These are phyloP conservation scores for Pempheris klunzingeri DNA, from an alignment of 2,797 vertebrate species.

Conservation along the genomic window DNA sequence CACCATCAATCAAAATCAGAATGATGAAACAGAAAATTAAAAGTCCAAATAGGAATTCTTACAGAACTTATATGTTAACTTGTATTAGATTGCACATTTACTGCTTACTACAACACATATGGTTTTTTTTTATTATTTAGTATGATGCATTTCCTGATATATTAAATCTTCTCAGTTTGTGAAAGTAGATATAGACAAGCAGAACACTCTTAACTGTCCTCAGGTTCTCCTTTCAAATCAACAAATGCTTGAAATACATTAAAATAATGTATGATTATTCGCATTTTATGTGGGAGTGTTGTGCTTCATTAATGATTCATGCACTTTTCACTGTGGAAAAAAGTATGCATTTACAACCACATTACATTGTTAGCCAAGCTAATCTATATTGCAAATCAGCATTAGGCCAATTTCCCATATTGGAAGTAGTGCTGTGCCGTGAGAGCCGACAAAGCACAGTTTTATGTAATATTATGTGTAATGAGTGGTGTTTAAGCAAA, in stretches of 20 bases:
- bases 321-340: constrained; percentile 34
- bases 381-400: constrained; percentile 42
- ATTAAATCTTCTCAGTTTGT: not conserved
- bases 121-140: not conserved
- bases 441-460: constrained; percentile 21
- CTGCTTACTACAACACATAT: no score
- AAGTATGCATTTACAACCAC: constrained; percentile 31
- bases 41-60: not conserved
- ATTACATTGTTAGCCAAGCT: constrained; percentile 36
- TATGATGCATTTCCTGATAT: not conserved
- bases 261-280: constrained; percentile 38
- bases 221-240: no score
- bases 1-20: not conserved
- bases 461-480: constrained; percentile 19
- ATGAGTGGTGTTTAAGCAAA: constrained; percentile 37
- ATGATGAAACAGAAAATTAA: not conserved
- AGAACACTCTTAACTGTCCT: constrained; percentile 4
- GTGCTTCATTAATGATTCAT: constrained; percentile 58
- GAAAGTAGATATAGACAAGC: constrained; percentile 3
- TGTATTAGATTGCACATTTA: no score
- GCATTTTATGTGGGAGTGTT: constrained; percentile 38
- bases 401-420: not conserved
- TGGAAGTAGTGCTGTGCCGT: constrained; percentile 20
- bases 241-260: constrained; percentile 24
- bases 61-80: no score